Evolutionary conservation across 30 jellyfish, hydroid and myxozoan species (phyloP).

Genomic region (Mastigias papua): DNA sequence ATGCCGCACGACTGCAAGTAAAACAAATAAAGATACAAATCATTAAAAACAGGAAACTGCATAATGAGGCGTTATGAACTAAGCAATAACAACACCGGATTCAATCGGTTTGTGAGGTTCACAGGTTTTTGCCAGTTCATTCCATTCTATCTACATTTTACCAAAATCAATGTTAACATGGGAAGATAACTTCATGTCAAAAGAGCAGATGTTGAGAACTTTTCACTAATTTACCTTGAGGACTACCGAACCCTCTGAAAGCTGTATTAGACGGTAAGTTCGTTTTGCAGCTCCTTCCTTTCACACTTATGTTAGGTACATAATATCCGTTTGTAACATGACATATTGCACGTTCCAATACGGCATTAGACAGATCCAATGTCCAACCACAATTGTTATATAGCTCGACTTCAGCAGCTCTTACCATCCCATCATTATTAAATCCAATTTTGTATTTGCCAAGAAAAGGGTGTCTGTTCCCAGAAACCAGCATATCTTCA

Average conservation of each 20-base stretch:
- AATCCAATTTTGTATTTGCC: slow-evolving; percentile 66
- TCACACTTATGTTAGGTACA: slow-evolving; percentile 31
- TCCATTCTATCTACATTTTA: too few relatives aligned
- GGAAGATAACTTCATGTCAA: neutral
- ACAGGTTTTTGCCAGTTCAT: too few relatives aligned
- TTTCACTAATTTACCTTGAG: too few relatives aligned
- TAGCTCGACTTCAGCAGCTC: slow-evolving; percentile 32
- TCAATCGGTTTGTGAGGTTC: too few relatives aligned
- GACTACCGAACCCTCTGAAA: slow-evolving; percentile 71
- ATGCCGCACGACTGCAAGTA: too few relatives aligned
- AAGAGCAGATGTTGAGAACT: too few relatives aligned
- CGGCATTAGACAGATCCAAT: slow-evolving; percentile 34
- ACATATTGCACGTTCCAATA: slow-evolving; percentile 35
- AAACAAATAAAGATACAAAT: too few relatives aligned
- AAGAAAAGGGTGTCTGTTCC: slow-evolving; percentile 55
- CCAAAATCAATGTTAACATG: too few relatives aligned
- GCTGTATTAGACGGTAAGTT: slow-evolving; percentile 69
- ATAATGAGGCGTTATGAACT: too few relatives aligned
- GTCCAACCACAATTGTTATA: slow-evolving; percentile 54
- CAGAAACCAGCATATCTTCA: slow-evolving; percentile 57
- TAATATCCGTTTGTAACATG: slow-evolving; percentile 24
- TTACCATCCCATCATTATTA: slow-evolving; percentile 40
- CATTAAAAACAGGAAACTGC: too few relatives aligned
- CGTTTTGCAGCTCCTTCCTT: slow-evolving; percentile 63
- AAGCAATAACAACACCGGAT: too few relatives aligned